phyloP scores from a whole-genome alignment of 2,888 invertebrate species.

The Chloroclystis v-ata region DNA sequence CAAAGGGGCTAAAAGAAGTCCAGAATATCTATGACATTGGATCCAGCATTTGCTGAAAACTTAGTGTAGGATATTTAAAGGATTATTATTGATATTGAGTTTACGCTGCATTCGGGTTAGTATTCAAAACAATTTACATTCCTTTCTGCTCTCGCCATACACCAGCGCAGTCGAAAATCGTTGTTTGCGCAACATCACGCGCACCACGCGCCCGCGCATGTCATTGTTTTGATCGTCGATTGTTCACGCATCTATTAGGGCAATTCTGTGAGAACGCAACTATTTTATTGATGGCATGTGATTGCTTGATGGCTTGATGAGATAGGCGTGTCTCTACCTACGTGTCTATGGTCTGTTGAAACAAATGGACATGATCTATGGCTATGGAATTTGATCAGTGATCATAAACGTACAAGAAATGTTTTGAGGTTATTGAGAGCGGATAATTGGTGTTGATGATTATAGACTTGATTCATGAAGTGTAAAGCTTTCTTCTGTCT shows the following conservation, averaged over 20 bases:
- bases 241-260: conserved; percentile 28
- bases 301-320: conserved; percentile 20
- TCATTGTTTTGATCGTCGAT: conserved; percentile 29
- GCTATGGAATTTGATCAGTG: not conserved
- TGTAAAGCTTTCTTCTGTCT: no score
- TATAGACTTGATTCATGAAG: no score
- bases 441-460: not conserved
- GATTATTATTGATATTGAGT: no score
- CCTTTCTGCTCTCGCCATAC: no score
- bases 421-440: not conserved
- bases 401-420: conserved; percentile 1
- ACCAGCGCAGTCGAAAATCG: conserved; percentile 11
- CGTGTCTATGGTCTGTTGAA: conserved; percentile 14
- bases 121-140: no score
- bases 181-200: conserved; percentile 17
- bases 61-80: no score
- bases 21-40: no score
- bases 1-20: no score
- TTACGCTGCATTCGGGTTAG: no score
- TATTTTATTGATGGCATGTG: conserved; percentile 27
- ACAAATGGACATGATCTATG: conserved; percentile 14
- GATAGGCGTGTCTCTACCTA: conserved; percentile 14
- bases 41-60: no score
- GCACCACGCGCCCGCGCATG: conserved; percentile 26
- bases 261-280: conserved; percentile 23